A percentile compares a stretch with the other conserved stretches of the same genome.
These are phyloP conservation scores for Brachyptera risi DNA, from an alignment of 2,888 invertebrate species.

Conservation along the genomic window DNA sequence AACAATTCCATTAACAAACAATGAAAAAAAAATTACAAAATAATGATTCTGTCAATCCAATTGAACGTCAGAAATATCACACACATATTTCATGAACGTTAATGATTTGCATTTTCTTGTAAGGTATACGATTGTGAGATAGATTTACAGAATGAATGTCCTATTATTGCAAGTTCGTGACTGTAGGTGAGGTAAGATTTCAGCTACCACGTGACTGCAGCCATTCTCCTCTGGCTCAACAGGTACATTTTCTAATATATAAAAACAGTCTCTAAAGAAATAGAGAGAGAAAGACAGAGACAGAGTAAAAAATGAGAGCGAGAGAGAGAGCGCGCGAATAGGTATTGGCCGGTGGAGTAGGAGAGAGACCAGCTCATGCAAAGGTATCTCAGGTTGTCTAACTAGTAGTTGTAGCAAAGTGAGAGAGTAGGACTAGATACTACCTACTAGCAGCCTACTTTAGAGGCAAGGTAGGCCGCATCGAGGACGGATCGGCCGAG, in stretches of 20 bases:
- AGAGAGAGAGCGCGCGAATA: background rate
- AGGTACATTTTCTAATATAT: conserved; percentile 17
- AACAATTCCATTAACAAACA: too few relatives aligned
- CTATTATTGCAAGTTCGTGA: conserved; percentile 3
- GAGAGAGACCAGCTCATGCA: background rate
- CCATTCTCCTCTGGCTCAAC: conserved; percentile 19
- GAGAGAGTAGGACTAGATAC: background rate
- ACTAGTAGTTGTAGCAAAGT: background rate
- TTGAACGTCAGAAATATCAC: too few relatives aligned
- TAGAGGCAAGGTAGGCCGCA: conserved; percentile 14
- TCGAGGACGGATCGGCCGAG: conserved; percentile 1
- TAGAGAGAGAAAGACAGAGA: background rate
- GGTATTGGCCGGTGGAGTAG: background rate
- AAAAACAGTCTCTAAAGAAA: background rate
- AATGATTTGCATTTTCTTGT: too few relatives aligned
- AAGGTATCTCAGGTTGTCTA: too few relatives aligned
- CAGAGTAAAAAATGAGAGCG: background rate
- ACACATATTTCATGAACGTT: too few relatives aligned
- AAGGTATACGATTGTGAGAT: too few relatives aligned
- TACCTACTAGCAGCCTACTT: conserved; percentile 14
- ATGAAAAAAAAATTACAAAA: too few relatives aligned
- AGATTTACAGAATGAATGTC: background rate
- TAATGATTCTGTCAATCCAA: too few relatives aligned
- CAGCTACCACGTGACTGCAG: conserved; percentile 11
- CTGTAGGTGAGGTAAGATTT: conserved; percentile 22